A percentile compares a stretch with the other conserved stretches of the same genome.
Conservation (phyloP, 2,113 vertebrate species). For the Eurystomus gularis region DNA sequence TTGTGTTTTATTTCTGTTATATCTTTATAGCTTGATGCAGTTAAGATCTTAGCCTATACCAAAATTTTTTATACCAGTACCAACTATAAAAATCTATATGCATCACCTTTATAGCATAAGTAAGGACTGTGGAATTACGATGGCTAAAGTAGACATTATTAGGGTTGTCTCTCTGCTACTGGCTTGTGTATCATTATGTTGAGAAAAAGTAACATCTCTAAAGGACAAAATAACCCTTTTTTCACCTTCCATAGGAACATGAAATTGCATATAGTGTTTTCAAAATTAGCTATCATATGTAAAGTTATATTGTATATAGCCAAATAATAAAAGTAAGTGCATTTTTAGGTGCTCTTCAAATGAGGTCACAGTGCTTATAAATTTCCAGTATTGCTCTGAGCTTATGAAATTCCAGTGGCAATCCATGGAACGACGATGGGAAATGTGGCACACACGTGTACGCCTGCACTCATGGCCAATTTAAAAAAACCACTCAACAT, state of each 20-base stretch:
- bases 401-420: background rate
- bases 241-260: background rate
- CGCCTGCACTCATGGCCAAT: fast-evolving
- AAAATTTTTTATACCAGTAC: background rate
- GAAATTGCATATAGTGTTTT: background rate
- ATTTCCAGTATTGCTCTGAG: background rate
- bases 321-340: conserved; percentile 2
- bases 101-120: background rate
- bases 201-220: background rate
- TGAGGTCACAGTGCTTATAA: background rate
- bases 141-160: background rate
- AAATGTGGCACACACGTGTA: background rate
- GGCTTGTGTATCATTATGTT: background rate
- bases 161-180: background rate
- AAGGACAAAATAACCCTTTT: background rate
- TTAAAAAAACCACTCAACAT: background rate
- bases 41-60: background rate
- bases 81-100: background rate
- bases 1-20: background rate
- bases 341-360: background rate
- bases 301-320: background rate
- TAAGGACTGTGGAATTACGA: background rate
- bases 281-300: background rate
- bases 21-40: background rate
- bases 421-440: background rate